Evolutionary conservation across 2,888 invertebrate species (phyloP).

Genomic region (Unio pictorum): DNA sequence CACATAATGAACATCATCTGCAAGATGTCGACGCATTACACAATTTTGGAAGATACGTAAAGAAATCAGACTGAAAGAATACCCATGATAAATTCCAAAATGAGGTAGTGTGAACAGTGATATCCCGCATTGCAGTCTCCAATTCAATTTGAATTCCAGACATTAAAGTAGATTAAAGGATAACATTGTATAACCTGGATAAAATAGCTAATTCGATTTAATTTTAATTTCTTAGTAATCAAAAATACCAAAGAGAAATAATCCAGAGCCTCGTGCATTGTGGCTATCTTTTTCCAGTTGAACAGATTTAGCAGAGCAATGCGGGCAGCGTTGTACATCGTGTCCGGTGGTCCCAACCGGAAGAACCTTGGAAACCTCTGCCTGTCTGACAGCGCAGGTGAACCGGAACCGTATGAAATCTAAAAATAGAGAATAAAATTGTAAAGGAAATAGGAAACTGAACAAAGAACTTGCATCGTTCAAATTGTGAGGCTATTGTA

Average conservation of each 20-base stretch:
- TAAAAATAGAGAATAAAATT: slow-evolving; percentile 68
- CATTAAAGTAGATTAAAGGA: too few relatives aligned
- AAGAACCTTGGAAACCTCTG: slow-evolving; percentile 96
- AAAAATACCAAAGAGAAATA: slow-evolving; percentile 88
- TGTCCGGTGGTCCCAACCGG: slow-evolving; percentile 97
- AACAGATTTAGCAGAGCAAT: slow-evolving; percentile 96
- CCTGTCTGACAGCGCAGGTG: slow-evolving; percentile 95
- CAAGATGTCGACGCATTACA: too few relatives aligned
- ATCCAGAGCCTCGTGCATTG: slow-evolving; percentile 96
- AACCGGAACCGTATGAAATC: slow-evolving; percentile 97
- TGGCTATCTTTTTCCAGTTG: slow-evolving; percentile 95
- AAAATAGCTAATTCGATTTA: too few relatives aligned
- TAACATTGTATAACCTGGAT: too few relatives aligned
- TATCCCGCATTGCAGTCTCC: too few relatives aligned
- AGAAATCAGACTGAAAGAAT: too few relatives aligned
- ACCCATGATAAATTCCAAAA: too few relatives aligned
- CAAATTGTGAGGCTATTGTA: too few relatives aligned
- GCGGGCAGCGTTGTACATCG: slow-evolving; percentile 97
- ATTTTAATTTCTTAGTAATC: not conserved
- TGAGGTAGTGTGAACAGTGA: too few relatives aligned
- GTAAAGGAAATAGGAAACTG: not conserved
- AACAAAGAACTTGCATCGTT: not conserved
- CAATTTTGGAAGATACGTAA: too few relatives aligned
- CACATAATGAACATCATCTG: too few relatives aligned
- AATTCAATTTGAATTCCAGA: too few relatives aligned